These are phyloP conservation scores for Allobates femoralis DNA, from an alignment of 2,797 vertebrate species.

Conservation along the genomic window DNA sequence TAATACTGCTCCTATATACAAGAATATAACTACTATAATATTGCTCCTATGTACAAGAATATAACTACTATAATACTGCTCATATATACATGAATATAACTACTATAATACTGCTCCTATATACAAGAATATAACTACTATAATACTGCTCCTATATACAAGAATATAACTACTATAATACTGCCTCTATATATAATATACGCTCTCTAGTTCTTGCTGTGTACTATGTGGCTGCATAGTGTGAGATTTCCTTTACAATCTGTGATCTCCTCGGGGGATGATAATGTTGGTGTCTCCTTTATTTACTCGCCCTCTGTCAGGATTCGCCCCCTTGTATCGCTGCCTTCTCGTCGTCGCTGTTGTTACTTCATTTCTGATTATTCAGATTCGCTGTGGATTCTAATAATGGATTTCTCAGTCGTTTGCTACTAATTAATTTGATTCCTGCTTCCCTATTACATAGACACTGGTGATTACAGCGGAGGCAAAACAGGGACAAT, in stretches of 20 bases:
- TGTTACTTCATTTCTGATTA: constrained; percentile 15
- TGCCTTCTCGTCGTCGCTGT: background rate
- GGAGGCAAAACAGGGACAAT: background rate
- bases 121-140: background rate
- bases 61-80: background rate
- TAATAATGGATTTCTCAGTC: constrained; percentile 19
- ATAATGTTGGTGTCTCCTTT: background rate
- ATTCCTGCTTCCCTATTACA: constrained; percentile 6
- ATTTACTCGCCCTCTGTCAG: background rate
- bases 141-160: background rate
- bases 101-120: too few relatives aligned
- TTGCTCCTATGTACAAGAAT: background rate
- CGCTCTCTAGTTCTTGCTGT: background rate
- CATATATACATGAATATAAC: background rate
- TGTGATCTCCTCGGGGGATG: constrained; percentile 15
- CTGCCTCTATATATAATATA: background rate
- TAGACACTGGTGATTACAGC: background rate
- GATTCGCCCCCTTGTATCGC: background rate
- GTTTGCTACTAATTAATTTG: constrained; percentile 27
- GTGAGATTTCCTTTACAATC: background rate
- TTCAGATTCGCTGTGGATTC: background rate
- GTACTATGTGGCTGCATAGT: background rate
- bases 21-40: background rate
- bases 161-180: background rate
- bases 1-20: background rate